Evolutionary conservation across 2,888 invertebrate genomes (phyloP).

Genomic region (Cristatella mucedo): DNA sequence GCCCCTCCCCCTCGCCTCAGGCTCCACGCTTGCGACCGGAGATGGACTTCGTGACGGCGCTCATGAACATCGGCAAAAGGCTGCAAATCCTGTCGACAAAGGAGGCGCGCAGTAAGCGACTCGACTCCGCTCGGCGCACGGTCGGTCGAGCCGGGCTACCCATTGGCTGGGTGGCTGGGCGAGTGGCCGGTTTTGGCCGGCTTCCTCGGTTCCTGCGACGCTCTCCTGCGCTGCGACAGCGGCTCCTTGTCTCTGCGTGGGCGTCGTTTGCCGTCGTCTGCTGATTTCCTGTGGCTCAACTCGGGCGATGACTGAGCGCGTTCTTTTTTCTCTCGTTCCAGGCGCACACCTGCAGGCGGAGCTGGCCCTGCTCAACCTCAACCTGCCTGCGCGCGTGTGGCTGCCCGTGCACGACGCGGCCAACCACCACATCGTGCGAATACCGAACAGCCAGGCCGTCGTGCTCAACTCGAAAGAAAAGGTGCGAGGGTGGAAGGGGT

Average conservation of each 20-base stretch:
- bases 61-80: conserved; percentile 68
- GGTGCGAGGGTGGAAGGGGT: conserved; percentile 37
- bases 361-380: conserved; percentile 77
- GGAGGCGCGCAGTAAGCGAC: conserved; percentile 58
- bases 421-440: conserved; percentile 82
- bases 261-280: no score
- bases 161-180: not conserved
- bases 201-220: no score
- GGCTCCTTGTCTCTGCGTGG: no score
- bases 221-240: no score
- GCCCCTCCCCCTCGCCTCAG: conserved; percentile 40
- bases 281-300: no score
- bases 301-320: no score
- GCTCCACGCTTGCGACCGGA: conserved; percentile 67
- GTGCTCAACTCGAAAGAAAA: conserved; percentile 97
- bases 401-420: conserved; percentile 66
- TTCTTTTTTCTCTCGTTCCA: conserved; percentile 28
- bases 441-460: conserved; percentile 89
- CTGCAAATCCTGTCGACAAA: conserved; percentile 65
- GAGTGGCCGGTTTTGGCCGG: no score
- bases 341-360: conserved; percentile 70
- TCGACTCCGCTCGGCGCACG: no score
- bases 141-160: not conserved
- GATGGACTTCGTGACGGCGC: conserved; percentile 66
- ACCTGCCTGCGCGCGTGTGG: conserved; percentile 94